phyloP scores from a whole-genome alignment of 2,797 vertebrate species.

The Nannoperca australis region DNA sequence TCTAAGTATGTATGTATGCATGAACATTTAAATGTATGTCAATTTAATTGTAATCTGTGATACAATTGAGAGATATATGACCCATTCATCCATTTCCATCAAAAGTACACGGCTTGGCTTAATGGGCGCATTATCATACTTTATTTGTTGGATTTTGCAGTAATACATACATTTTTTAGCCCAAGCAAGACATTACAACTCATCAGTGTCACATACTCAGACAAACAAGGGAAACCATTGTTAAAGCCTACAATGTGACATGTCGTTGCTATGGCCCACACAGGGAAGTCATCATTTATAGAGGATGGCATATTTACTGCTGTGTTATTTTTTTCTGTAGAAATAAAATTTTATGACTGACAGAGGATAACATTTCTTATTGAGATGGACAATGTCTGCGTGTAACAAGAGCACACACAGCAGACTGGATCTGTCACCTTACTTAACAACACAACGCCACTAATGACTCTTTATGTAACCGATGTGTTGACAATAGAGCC shows the following conservation, averaged over 20 bases:
- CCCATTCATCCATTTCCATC: neutral
- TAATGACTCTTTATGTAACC: conserved; percentile 40
- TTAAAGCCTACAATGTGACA: conserved; percentile 50
- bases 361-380: conserved; percentile 43
- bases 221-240: conserved; percentile 33
- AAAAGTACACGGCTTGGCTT: neutral
- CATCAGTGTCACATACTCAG: conserved; percentile 31
- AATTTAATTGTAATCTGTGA: neutral
- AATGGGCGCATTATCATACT: neutral
- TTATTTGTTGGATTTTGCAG: conserved; percentile 2
- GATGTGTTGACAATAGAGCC: conserved; percentile 6
- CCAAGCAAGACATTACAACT: conserved; percentile 8
- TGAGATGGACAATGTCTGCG: conserved; percentile 19
- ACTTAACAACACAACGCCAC: conserved; percentile 20
- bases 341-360: conserved; percentile 59
- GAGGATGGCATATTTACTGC: conserved; percentile 58
- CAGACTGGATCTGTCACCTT: conserved; percentile 25
- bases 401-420: conserved; percentile 5
- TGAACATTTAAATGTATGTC: too few relatives aligned
- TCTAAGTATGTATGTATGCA: neutral
- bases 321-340: conserved; percentile 45
- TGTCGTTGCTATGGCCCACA: conserved; percentile 37
- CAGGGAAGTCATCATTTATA: conserved; percentile 54
- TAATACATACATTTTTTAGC: conserved; percentile 18
- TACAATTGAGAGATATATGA: neutral